Percentiles rank a stretch among this genome's conserved stretches.
phyloP scores from a whole-genome alignment of 2,797 vertebrate genomes.

The Scleropages formosus region DNA sequence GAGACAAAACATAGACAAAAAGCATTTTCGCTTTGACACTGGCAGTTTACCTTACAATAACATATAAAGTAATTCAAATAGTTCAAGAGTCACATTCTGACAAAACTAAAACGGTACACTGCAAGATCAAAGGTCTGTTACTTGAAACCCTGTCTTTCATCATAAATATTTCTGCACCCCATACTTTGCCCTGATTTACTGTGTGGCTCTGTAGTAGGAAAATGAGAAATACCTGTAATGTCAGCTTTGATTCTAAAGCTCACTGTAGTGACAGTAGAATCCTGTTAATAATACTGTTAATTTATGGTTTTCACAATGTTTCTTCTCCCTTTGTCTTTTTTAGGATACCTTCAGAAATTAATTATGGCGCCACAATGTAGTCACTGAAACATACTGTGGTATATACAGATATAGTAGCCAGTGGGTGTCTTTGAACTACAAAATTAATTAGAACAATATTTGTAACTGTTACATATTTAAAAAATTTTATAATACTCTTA shows the following conservation, averaged over 20 bases:
- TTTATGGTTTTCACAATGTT: too few relatives aligned
- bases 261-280: neutral
- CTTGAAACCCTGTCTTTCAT: conserved; percentile 5
- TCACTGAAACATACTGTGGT: too few relatives aligned
- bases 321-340: too few relatives aligned
- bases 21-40: neutral
- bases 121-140: neutral
- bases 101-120: conserved; percentile 16
- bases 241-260: neutral
- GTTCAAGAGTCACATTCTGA: conserved; percentile 26
- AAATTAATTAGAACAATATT: too few relatives aligned
- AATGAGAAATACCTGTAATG: neutral
- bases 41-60: neutral
- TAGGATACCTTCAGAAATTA: too few relatives aligned
- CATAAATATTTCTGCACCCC: neutral
- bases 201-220: neutral
- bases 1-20: too few relatives aligned
- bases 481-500: too few relatives aligned
- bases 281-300: too few relatives aligned
- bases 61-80: conserved; percentile 16
- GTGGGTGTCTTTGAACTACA: too few relatives aligned
- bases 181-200: neutral
- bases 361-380: too few relatives aligned
- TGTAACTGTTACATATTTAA: too few relatives aligned
- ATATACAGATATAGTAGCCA: too few relatives aligned